A percentile compares a stretch with the other conserved stretches of the same genome.
phyloP scores from a whole-genome alignment of 2,113 vertebrate species.

The Oxyura jamaicensis region DNA sequence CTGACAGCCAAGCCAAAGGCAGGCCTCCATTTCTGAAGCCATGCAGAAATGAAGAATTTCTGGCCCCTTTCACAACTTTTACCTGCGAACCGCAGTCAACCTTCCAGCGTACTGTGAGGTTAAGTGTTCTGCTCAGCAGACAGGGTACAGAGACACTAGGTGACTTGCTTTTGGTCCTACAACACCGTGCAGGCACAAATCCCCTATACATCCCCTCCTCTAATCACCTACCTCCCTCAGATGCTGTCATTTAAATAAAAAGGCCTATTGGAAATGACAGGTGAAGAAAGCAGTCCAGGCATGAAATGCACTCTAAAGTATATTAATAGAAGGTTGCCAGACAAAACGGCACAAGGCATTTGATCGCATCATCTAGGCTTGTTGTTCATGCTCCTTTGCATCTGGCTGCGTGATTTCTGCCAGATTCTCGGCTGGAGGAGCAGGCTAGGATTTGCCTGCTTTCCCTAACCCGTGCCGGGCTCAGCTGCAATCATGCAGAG shows the following conservation, averaged over 20 bases:
- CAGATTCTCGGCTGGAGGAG: conserved; percentile 57
- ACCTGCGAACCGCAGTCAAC: background rate
- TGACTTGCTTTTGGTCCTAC: background rate
- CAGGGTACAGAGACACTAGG: background rate
- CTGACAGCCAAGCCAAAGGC: background rate
- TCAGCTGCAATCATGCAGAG: conserved; percentile 61
- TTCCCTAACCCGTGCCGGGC: conserved; percentile 40
- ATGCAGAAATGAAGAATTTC: background rate
- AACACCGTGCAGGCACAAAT: background rate
- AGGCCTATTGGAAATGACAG: conserved; percentile 62
- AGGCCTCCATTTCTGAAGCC: background rate
- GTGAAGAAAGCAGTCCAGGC: conserved; percentile 67
- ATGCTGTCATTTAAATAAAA: conserved; percentile 59
- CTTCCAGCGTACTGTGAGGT: background rate
- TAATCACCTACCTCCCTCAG: conserved; percentile 30
- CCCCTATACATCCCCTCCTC: background rate
- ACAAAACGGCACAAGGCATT: conserved; percentile 59
- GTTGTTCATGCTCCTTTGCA: conserved; percentile 67
- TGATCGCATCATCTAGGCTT: conserved; percentile 50
- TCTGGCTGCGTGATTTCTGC: conserved; percentile 60
- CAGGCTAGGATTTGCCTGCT: conserved; percentile 47
- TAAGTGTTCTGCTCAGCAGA: background rate
- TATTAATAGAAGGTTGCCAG: conserved; percentile 70
- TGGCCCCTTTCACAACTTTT: background rate
- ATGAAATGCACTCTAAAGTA: conserved; percentile 64